A percentile compares a stretch with the other conserved stretches of the same genome.
phyloP scores from a whole-genome alignment of 2,888 invertebrate species.

The Sympetrum striolatum region DNA sequence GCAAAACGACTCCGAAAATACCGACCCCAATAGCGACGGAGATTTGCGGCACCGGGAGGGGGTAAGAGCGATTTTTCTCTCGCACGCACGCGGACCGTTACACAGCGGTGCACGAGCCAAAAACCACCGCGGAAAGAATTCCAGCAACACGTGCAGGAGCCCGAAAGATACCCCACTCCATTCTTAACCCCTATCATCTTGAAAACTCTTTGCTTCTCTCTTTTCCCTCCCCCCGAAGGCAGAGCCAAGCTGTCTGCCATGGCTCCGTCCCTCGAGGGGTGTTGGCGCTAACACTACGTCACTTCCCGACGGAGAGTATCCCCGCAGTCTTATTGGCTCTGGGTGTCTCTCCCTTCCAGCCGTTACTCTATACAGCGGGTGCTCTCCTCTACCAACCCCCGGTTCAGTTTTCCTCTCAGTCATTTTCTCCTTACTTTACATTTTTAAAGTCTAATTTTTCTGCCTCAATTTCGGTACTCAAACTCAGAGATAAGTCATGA shows the following conservation, averaged over 20 bases:
- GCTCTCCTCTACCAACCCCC: not conserved
- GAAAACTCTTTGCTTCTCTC: not conserved
- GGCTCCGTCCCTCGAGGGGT: not conserved
- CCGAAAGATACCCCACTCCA: not conserved
- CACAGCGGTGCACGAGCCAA: not conserved
- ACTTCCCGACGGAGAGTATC: not conserved
- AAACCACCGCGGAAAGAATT: not conserved
- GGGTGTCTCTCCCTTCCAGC: not conserved
- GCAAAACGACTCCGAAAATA: constrained; percentile 12
- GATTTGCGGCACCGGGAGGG: not conserved
- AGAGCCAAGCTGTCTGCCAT: constrained; percentile 52
- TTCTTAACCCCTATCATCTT: not conserved
- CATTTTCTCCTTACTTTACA: no score
- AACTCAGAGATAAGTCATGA: no score
- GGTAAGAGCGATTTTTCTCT: not conserved
- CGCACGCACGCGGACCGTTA: not conserved
- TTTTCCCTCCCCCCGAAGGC: constrained; percentile 55
- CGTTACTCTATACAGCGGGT: not conserved
- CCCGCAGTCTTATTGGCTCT: not conserved
- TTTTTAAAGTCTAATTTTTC: no score
- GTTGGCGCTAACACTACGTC: not conserved
- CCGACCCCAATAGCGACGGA: constrained; percentile 24
- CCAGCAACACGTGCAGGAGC: constrained; percentile 11
- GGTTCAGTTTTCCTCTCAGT: no score
- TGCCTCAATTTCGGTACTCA: no score